Percentiles rank a stretch among this genome's conserved stretches.
Evolutionary conservation across 2,113 vertebrate species (phyloP).

Genomic region (Nannobrachium achirus): DNA sequence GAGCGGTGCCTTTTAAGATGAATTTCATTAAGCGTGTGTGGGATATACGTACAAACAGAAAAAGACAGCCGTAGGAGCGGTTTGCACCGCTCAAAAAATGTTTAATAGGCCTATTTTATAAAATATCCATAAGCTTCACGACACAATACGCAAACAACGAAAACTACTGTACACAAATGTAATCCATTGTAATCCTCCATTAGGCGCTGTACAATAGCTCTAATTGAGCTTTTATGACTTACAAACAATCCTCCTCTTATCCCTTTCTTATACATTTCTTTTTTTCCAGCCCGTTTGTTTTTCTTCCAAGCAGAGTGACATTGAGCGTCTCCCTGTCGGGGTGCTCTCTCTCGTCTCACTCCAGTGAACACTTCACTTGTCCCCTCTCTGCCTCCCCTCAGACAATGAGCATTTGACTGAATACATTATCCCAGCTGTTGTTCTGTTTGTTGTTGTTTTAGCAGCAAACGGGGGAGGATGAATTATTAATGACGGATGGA

Average conservation of each 20-base stretch:
- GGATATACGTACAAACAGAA: too few relatives aligned
- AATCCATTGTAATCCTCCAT: constrained; percentile 71
- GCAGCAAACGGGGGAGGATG: constrained; percentile 69
- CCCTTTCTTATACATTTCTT: constrained; percentile 15
- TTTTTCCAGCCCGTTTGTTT: constrained; percentile 38
- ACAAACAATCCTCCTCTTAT: constrained; percentile 68
- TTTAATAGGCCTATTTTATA: too few relatives aligned
- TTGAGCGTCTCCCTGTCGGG: constrained; percentile 78
- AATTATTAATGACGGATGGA: constrained; percentile 78
- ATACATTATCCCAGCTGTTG: constrained; percentile 79
- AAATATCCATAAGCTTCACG: too few relatives aligned
- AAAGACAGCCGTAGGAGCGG: too few relatives aligned
- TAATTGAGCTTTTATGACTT: constrained; percentile 79
- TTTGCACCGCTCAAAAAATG: too few relatives aligned
- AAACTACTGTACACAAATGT: too few relatives aligned
- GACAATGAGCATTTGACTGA: constrained; percentile 77
- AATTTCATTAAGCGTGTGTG: too few relatives aligned
- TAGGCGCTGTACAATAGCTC: constrained; percentile 64
- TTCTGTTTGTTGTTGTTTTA: constrained; percentile 80
- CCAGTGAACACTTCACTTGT: constrained; percentile 74
- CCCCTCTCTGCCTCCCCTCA: constrained; percentile 43
- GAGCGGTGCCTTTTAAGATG: too few relatives aligned
- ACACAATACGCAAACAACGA: too few relatives aligned
- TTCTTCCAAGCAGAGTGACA: constrained; percentile 63
- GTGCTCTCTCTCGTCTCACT: constrained; percentile 76